phyloP scores from a whole-genome alignment of 2,888 invertebrate genomes.

The Theretra japonica region DNA sequence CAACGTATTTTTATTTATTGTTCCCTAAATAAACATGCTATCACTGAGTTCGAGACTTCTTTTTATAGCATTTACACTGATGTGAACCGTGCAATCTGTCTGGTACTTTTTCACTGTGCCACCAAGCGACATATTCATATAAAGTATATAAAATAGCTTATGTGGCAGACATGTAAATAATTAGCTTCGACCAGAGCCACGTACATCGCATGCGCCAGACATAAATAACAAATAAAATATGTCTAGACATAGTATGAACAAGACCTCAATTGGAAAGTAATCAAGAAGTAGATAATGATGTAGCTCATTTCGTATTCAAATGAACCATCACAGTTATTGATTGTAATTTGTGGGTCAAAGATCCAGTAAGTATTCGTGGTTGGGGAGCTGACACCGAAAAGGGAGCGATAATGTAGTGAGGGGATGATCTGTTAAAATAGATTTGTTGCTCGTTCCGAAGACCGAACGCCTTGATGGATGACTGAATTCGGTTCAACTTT shows the following conservation, averaged over 20 bases:
- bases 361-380: conserved; percentile 55
- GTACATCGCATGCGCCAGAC: background rate
- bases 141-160: background rate
- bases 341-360: conserved; percentile 35
- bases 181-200: background rate
- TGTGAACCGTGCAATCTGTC: background rate
- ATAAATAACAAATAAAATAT: background rate
- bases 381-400: conserved; percentile 60
- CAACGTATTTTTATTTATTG: conserved; percentile 1
- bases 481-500: conserved; percentile 71
- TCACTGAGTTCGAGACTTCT: background rate
- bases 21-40: conserved; percentile 12
- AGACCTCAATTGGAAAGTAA: background rate
- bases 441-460: conserved; percentile 76
- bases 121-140: background rate
- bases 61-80: background rate
- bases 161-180: background rate
- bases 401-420: conserved; percentile 73
- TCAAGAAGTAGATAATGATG: conserved; percentile 10
- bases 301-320: conserved; percentile 35
- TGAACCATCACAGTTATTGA: conserved; percentile 40
- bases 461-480: conserved; percentile 75
- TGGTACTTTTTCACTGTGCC: background rate
- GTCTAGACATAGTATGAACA: background rate
- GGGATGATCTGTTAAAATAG: conserved; percentile 81